These are phyloP conservation scores for Tetranychus cinnabarinus DNA, from an alignment of 1,140 invertebrate genomes.

Conservation along the genomic window DNA sequence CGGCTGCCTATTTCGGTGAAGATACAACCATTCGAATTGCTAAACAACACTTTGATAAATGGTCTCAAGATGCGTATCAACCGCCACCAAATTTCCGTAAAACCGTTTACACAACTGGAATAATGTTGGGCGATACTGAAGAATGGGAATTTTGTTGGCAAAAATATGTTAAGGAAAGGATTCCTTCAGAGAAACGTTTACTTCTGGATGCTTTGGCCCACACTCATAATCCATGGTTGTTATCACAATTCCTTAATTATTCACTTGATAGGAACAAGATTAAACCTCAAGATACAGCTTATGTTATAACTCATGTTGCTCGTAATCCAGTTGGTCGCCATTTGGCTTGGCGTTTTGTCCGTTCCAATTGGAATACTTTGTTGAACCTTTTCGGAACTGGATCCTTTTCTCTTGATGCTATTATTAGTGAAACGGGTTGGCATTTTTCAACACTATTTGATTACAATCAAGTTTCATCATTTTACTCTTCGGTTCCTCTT, in stretches of 20 bases:
- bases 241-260: constrained; percentile 37
- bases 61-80: constrained; percentile 26
- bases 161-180: constrained; percentile 32
- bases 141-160: constrained; percentile 54
- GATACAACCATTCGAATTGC: constrained; percentile 36
- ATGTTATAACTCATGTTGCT: constrained; percentile 38
- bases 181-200: constrained; percentile 38
- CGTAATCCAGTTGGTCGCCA: constrained; percentile 41
- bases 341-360: constrained; percentile 48
- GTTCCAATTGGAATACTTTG: constrained; percentile 42
- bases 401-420: constrained; percentile 33
- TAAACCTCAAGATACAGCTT: constrained; percentile 37
- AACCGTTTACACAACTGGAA: constrained; percentile 44
- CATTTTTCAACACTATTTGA: constrained; percentile 45
- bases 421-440: constrained; percentile 40
- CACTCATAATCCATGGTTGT: constrained; percentile 40
- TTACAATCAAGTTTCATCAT: constrained; percentile 34
- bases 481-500: constrained; percentile 19
- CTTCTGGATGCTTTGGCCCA: constrained; percentile 41
- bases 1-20: constrained; percentile 35
- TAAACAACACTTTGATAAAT: constrained; percentile 32
- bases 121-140: constrained; percentile 36
- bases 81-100: constrained; percentile 42
- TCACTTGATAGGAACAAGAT: constrained; percentile 37
- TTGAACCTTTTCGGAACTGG: constrained; percentile 20